Base-by-base conservation (phyloP, 2,888 invertebrate species). In the Drosophila austrosaltans region DNA sequence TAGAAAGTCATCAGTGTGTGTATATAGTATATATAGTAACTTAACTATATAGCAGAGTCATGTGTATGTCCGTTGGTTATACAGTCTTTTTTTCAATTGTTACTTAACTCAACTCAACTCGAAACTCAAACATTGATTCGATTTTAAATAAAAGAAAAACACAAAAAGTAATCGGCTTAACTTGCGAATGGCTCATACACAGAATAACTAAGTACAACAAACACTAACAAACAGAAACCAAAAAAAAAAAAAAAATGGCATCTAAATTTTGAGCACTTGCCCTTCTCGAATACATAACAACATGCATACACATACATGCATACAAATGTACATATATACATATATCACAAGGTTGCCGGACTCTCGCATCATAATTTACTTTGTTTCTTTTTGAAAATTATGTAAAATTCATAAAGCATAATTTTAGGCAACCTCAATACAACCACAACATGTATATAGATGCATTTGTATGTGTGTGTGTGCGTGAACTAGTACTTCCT, bases 101-200 rank as follows among this genome's bases (percentile, higher is more conserved):
- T 48, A 48, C 22, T 30, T 42, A 28, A 44, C n/a, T 58, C 39
- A 4, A 57, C 28, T 57, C 30, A n/a, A 12, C n/a, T 22, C 48
- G 22, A 48, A n/a, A 8, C 10, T 22, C 25, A 48, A 48, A 48
- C 48, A 48, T 48, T 48, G 48, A 48, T 48, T 7, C 16, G 63
- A 69, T 63, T 25, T 62, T 53, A 40, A 39, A 53, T 28, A 32
- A 40, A 39, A 30, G 53, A 42, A 36, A 40, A 28, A 16, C 16
- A 16, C 8, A 12, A 22, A 56, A 67, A 74, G 76, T 74, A 82
- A 85, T 82, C 82, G 82, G 86, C 82, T 83, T 83, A 83, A 81
- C 86, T 71, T 85, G 86, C 70, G 82, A 84, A 83, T 86, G 83
- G 66, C 82, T 83, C 84, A 86, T 83, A 80, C 72, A 68, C 69